Conservation (phyloP, 2,888 invertebrate genomes). For the Balanococcus diminutus region DNA sequence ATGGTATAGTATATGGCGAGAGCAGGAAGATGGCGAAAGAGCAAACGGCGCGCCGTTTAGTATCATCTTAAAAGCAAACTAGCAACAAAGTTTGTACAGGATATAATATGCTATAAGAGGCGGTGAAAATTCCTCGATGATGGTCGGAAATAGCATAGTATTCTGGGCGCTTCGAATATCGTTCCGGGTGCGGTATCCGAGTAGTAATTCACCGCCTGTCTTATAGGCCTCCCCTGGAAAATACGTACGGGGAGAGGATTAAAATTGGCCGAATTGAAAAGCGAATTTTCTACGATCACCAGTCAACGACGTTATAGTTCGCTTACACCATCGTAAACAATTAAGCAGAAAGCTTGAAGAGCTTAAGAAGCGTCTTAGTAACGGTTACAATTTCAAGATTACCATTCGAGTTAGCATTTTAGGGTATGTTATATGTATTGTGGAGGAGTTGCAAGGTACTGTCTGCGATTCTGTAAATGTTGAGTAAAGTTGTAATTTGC, state of each 20-base stretch:
- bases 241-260: not conserved
- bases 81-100: not conserved
- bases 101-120: not conserved
- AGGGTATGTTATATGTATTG: not conserved
- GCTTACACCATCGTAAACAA: not conserved
- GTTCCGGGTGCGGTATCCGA: not conserved
- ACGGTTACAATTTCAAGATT: not conserved
- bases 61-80: conserved; percentile 40
- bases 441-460: not conserved
- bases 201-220: not conserved
- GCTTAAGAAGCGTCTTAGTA: not conserved
- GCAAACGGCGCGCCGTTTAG: not conserved
- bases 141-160: not conserved
- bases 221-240: not conserved
- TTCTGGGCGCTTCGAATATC: not conserved
- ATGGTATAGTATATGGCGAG: not conserved
- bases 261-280: conserved; percentile 14
- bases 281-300: not conserved
- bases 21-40: not conserved
- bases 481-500: not conserved
- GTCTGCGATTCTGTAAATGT: not conserved
- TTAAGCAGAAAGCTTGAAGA: not conserved
- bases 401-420: not conserved
- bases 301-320: not conserved
- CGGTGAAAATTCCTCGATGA: not conserved